phyloP scores from a whole-genome alignment of 2,113 vertebrate species.

The Tiliqua scincoides region DNA sequence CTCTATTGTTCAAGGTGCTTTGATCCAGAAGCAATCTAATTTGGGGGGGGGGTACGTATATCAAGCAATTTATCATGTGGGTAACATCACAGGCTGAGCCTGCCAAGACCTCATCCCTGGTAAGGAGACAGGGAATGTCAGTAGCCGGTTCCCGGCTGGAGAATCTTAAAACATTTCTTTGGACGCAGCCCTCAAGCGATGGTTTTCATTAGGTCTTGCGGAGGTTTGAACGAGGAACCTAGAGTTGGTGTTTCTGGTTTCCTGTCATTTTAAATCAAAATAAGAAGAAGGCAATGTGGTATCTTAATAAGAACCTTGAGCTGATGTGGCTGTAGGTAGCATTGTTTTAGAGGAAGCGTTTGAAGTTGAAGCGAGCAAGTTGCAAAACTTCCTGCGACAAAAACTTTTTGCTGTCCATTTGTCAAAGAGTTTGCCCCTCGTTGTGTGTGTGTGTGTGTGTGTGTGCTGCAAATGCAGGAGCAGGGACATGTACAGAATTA shows the following conservation, averaged over 20 bases:
- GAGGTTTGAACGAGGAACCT: slow-evolving; percentile 37
- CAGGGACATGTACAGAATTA: slow-evolving; percentile 29
- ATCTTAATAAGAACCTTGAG: slow-evolving; percentile 43
- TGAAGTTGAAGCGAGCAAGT: slow-evolving; percentile 18
- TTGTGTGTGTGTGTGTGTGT: fast-evolving
- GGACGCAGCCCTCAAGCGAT: slow-evolving; percentile 15
- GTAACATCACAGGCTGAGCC: neutral
- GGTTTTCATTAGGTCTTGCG: slow-evolving; percentile 54
- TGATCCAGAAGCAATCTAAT: neutral
- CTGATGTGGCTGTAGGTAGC: slow-evolving; percentile 32
- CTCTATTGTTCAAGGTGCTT: neutral
- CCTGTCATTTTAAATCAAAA: slow-evolving; percentile 67
- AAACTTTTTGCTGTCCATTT: neutral
- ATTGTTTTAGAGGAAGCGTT: slow-evolving; percentile 44
- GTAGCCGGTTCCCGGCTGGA: neutral
- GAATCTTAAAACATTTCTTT: neutral
- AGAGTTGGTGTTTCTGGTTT: slow-evolving; percentile 48
- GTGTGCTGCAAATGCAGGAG: slow-evolving; percentile 1
- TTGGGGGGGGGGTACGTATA: neutral
- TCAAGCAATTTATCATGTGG: neutral
- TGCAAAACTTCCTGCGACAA: slow-evolving; percentile 32
- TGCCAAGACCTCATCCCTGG: neutral
- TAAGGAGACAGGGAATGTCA: neutral
- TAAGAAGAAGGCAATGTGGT: slow-evolving; percentile 2
- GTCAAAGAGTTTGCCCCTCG: neutral